Percentiles rank a stretch among this genome's conserved stretches.
Conservation (phyloP, 2,888 invertebrate species). For the Dolichomitus sp. region DNA sequence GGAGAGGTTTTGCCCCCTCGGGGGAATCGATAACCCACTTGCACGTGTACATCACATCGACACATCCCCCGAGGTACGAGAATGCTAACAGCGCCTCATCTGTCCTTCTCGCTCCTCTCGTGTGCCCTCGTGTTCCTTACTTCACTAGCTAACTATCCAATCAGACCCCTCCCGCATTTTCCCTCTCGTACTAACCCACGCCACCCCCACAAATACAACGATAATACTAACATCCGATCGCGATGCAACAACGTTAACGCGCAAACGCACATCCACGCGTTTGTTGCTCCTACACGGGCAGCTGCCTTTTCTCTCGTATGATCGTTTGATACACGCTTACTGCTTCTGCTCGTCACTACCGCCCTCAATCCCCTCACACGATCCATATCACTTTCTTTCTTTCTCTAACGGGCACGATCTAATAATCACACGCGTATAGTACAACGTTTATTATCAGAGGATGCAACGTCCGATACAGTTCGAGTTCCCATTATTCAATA, state of each 20-base stretch:
- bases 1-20: constrained; percentile 77
- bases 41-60: constrained; percentile 82
- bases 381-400: constrained; percentile 49
- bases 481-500: neutral
- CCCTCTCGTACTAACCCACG: constrained; percentile 22
- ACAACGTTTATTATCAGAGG: constrained; percentile 5
- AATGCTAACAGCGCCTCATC: constrained; percentile 42
- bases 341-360: constrained; percentile 46
- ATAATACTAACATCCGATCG: constrained; percentile 42
- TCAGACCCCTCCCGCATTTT: constrained; percentile 70
- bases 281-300: constrained; percentile 58
- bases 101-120: constrained; percentile 61
- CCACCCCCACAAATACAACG: constrained; percentile 52
- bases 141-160: constrained; percentile 80
- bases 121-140: constrained; percentile 75
- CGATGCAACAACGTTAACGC: constrained; percentile 53
- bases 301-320: constrained; percentile 66
- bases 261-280: constrained; percentile 62
- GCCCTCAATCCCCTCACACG: constrained; percentile 33
- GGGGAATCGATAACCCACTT: constrained; percentile 84
- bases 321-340: constrained; percentile 64
- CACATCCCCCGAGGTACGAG: constrained; percentile 60
- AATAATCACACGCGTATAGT: constrained; percentile 51
- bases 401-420: constrained; percentile 52
- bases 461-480: neutral